phyloP scores from a whole-genome alignment of 2,797 vertebrate species.

The Diplodus puntazzo region DNA sequence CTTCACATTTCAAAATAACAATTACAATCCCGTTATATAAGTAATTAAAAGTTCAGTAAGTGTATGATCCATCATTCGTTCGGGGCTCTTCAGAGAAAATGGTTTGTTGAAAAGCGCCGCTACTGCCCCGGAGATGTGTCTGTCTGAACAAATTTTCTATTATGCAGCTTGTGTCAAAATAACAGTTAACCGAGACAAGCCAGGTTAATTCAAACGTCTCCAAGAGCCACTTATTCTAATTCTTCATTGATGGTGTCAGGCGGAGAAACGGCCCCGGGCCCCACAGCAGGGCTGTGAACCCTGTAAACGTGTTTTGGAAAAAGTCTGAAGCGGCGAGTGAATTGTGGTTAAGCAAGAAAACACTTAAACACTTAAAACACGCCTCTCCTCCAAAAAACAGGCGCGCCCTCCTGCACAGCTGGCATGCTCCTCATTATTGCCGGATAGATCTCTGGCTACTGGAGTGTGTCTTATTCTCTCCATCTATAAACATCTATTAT shows the following conservation, averaged over 20 bases:
- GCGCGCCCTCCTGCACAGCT: constrained; percentile 29
- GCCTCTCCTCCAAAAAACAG: constrained; percentile 36
- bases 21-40: constrained; percentile 26
- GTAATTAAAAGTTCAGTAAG: constrained; percentile 22
- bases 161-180: constrained; percentile 38
- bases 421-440: constrained; percentile 26
- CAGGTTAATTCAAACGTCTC: constrained; percentile 54
- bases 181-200: constrained; percentile 44
- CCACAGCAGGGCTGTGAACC: constrained; percentile 50
- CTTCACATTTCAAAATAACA: constrained; percentile 35
- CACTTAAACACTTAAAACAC: constrained; percentile 58
- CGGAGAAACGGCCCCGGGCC: constrained; percentile 51
- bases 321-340: constrained; percentile 65
- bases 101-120: constrained; percentile 22
- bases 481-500: background rate
- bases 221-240: constrained; percentile 53
- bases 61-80: background rate
- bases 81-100: background rate
- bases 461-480: background rate
- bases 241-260: constrained; percentile 46
- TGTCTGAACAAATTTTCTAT: constrained; percentile 16
- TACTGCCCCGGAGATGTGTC: constrained; percentile 29
- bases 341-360: constrained; percentile 69
- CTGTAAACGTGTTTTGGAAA: constrained; percentile 69
- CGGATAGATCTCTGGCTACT: constrained; percentile 8